Evolutionary conservation across 2,113 vertebrate genomes (phyloP).

Genomic region (Sylvilagus bachmani): DNA sequence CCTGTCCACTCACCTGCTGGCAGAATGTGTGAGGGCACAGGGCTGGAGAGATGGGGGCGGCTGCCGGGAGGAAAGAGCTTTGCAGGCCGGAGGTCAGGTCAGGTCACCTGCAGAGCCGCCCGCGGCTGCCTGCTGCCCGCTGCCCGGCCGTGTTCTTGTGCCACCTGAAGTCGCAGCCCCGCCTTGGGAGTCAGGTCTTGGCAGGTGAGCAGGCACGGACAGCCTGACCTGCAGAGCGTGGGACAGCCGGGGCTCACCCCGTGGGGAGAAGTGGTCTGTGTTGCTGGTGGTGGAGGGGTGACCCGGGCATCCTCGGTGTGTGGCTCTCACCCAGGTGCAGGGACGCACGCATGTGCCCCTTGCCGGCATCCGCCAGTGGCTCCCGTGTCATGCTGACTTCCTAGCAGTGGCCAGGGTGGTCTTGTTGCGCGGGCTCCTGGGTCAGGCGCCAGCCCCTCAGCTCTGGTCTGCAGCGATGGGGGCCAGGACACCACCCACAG

Average conservation of each 20-base stretch:
- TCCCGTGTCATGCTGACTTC: neutral
- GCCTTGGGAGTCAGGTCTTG: neutral
- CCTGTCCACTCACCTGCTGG: too few relatives aligned
- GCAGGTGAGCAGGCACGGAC: rapidly evolving
- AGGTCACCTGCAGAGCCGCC: too few relatives aligned
- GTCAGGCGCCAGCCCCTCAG: too few relatives aligned
- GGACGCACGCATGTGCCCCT: rapidly evolving
- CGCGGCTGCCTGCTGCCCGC: too few relatives aligned
- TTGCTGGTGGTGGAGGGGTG: rapidly evolving
- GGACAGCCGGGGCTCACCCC: neutral
- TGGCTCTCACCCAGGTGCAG: neutral
- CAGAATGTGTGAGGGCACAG: too few relatives aligned
- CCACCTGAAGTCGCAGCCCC: neutral
- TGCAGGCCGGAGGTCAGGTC: too few relatives aligned
- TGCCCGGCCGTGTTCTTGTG: too few relatives aligned
- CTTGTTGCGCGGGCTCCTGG: rapidly evolving
- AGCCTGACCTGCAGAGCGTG: neutral
- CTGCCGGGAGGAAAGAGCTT: neutral
- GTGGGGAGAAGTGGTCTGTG: neutral
- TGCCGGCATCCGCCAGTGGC: neutral
- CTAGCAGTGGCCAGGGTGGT: neutral
- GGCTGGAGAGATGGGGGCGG: neutral
- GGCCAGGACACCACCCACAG: neutral
- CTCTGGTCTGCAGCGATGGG: neutral
- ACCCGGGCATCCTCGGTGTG: neutral